Evolutionary conservation across 2,888 invertebrate genomes (phyloP), one percentile per base, ranked within the genome.

Genomic region (Branchellion lobata): DNA sequence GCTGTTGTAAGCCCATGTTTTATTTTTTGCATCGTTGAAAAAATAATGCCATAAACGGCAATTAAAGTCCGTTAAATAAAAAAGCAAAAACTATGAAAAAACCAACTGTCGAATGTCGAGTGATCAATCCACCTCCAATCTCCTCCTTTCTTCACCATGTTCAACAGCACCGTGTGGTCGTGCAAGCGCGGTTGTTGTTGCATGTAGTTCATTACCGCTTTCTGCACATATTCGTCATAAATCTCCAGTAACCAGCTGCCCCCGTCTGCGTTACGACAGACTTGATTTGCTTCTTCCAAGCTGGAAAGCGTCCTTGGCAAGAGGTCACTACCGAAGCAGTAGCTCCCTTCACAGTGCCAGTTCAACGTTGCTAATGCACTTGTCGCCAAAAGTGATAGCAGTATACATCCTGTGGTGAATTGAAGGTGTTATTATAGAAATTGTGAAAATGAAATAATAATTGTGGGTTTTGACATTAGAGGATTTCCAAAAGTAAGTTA

Each of bases 311-410:
- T 21, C 29, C n/a, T 69, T 69, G 14, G 5, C 14, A 5, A 14
- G 69, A 5, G 3, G 69, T 69, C 69, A 69, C 69, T 69, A 18
- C 29, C 31, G n/a, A 69, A 69, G n/a, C 69, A 69, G n/a, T 69
- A 69, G 2, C 29, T 69, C n/a, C 5, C 14, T 14, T 5, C 18
- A 27, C 69, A 69, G 21, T 34, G 14, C 69, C 69, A 69, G 5
- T 3, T 11, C 5, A 57, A n/a, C 11, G 8, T 57, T 5, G 61
- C 40, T 14, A 14, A 8, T 40, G 40, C 5, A 40, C 14, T 8
- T 8, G 40, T 40, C 8, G 40, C 40, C 40, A 40, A 40, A 8
- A 40, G 40, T 40, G 14, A 14, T 14, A 14, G 8, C 5, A 40
- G 40, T 8, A 40, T 8, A 40, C 5, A 40, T 14, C 40, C 40